phyloP scores from a whole-genome alignment of 2,113 vertebrate species.

The Engraulis encrasicolus region DNA sequence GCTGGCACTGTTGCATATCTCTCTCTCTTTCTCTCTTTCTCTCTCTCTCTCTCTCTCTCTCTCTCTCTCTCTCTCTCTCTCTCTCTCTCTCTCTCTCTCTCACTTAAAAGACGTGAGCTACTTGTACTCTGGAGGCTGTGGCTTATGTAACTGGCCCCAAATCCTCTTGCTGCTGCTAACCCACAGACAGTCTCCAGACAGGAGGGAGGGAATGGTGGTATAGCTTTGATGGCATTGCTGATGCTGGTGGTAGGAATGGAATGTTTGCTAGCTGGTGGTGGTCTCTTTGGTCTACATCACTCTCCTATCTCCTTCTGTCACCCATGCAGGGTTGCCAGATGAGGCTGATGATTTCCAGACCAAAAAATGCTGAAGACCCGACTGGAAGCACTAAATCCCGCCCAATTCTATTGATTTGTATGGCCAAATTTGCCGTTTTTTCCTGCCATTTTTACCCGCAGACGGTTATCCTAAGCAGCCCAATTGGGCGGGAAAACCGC shows the following conservation, averaged over 20 bases:
- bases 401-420: no score
- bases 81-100: neutral
- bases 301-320: neutral
- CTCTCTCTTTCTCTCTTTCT: neutral
- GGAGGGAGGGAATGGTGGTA: no score
- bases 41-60: neutral
- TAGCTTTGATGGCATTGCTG: no score
- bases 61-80: neutral
- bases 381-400: no score
- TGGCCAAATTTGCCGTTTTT: no score
- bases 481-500: no score
- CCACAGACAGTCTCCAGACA: neutral
- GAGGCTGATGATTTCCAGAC: no score
- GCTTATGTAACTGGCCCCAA: neutral
- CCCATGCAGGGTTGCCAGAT: no score
- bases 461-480: no score
- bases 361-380: no score
- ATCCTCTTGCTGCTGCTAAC: neutral
- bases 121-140: neutral
- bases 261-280: neutral
- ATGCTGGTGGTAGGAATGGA: no score
- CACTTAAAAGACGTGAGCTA: neutral
- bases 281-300: neutral
- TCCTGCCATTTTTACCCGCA: no score
- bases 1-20: neutral